Conservation (phyloP, 2,113 vertebrate genomes). For the Sitta europaea region DNA sequence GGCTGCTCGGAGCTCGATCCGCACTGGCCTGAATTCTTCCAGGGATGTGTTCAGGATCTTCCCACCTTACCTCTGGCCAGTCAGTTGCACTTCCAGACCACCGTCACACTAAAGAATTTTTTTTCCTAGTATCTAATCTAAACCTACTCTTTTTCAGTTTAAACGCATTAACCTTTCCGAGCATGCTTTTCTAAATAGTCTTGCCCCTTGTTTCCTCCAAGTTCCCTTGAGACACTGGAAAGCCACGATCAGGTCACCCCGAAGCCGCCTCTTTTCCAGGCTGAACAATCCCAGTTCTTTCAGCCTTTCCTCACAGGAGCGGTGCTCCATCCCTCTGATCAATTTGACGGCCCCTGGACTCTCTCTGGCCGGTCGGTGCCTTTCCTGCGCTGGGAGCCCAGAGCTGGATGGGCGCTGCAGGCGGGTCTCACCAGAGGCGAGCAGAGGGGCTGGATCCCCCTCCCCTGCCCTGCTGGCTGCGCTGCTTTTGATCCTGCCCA, state of each 20-base stretch:
- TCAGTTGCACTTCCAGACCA: not conserved
- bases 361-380: rapidly evolving
- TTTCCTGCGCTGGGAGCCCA: too few relatives aligned
- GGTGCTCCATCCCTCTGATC: too few relatives aligned
- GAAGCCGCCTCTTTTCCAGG: not conserved
- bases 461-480: too few relatives aligned
- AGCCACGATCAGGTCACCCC: too few relatives aligned
- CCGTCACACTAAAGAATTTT: not conserved
- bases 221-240: not conserved
- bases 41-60: not conserved
- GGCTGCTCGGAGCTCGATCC: not conserved
- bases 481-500: not conserved
- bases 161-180: not conserved
- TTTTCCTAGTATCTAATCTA: not conserved
- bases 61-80: not conserved
- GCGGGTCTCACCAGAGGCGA: not conserved
- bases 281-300: too few relatives aligned
- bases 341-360: too few relatives aligned
- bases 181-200: too few relatives aligned
- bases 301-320: not conserved
- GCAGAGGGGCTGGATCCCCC: not conserved
- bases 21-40: not conserved
- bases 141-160: not conserved
- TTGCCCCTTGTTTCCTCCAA: not conserved
- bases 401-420: rapidly evolving